Evolutionary conservation across 2,797 vertebrate genomes (phyloP).

Genomic region (Cottoperca gobio): DNA sequence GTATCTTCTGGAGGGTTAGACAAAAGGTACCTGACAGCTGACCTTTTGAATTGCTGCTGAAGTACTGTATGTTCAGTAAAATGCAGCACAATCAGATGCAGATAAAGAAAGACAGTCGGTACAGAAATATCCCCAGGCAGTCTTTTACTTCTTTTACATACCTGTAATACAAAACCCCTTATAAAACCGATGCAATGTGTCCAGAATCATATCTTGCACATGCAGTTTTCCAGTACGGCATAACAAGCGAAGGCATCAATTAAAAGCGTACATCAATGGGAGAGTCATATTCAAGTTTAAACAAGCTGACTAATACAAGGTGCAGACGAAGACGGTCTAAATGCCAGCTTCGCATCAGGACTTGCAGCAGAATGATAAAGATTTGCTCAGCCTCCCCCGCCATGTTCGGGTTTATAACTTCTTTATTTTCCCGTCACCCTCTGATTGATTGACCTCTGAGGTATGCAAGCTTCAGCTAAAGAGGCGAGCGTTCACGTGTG

Average conservation of each 20-base stretch:
- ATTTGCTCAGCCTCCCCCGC: constrained; percentile 8
- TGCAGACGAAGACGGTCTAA: constrained; percentile 31
- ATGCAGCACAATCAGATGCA: background rate
- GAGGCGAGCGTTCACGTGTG: background rate
- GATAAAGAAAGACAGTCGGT: background rate
- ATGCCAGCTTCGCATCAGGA: constrained; percentile 64
- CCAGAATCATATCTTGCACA: background rate
- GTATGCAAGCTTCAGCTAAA: constrained; percentile 1
- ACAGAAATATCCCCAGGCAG: background rate
- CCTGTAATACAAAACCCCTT: background rate
- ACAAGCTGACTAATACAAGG: constrained; percentile 49
- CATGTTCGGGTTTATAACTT: background rate
- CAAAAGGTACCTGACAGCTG: background rate
- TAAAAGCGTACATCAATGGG: background rate
- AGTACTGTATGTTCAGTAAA: background rate
- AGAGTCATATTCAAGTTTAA: constrained; percentile 44
- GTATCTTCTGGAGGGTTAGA: background rate
- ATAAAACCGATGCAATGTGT: background rate
- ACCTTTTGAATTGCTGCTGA: background rate
- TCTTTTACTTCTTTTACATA: too few relatives aligned
- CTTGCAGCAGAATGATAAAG: constrained; percentile 16
- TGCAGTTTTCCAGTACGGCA: background rate
- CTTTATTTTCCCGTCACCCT: background rate
- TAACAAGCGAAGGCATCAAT: too few relatives aligned
- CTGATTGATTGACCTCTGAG: constrained; percentile 36